These are phyloP conservation scores for Lacerta agilis DNA, from an alignment of 2,797 vertebrate genomes.

Conservation along the genomic window DNA sequence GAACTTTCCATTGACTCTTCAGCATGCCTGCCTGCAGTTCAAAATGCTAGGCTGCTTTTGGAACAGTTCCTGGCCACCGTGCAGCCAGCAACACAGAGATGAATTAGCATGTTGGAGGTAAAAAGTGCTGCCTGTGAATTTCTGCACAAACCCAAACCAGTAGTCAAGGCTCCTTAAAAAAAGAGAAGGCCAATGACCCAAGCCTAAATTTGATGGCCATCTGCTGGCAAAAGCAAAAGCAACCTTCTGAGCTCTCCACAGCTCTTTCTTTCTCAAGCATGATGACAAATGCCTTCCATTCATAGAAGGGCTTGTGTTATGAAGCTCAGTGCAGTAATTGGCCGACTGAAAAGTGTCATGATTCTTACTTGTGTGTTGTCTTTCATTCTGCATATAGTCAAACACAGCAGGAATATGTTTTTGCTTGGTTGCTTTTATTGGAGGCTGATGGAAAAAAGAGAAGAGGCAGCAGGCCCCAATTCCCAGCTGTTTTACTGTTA, in stretches of 20 bases:
- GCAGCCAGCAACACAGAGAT: too few species aligned
- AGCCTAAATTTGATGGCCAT: not conserved
- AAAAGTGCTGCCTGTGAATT: not conserved
- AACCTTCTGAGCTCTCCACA: not conserved
- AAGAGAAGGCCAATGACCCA: not conserved
- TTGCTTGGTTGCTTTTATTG: not conserved
- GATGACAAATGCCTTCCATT: not conserved
- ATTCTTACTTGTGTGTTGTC: conserved; percentile 8
- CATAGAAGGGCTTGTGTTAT: conserved; percentile 4
- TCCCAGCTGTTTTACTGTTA: not conserved
- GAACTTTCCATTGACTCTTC: too few species aligned
- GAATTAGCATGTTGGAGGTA: too few species aligned
- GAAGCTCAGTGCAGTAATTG: conserved; percentile 10
- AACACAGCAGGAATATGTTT: not conserved
- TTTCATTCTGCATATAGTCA: conserved; percentile 20
- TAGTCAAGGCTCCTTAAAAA: not conserved
- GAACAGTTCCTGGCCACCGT: too few species aligned
- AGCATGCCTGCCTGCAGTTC: too few species aligned
- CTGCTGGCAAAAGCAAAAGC: not conserved
- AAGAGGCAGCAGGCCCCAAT: not conserved
- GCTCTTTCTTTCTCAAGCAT: not conserved
- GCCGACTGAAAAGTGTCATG: not conserved
- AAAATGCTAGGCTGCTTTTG: too few species aligned
- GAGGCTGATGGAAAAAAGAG: not conserved
- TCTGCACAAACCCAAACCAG: not conserved